A percentile compares a stretch with the other conserved stretches of the same genome.
Conservation (phyloP, 2,113 vertebrate species). For the Plecturocebus donacophilus region DNA sequence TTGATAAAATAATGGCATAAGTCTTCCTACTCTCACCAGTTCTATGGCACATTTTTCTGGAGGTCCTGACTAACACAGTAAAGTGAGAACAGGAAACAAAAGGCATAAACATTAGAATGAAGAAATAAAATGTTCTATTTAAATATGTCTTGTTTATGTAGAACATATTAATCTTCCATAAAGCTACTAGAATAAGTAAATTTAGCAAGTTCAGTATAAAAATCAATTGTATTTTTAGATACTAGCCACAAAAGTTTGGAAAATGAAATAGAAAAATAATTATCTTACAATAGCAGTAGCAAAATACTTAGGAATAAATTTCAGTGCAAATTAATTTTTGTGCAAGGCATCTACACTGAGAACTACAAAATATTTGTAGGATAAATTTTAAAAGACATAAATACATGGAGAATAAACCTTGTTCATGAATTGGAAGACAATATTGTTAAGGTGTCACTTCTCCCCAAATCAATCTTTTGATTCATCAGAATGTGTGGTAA, state of each 20-base stretch:
- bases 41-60: not conserved
- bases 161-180: not conserved
- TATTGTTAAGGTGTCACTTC: not conserved
- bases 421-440: not conserved
- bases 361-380: not conserved
- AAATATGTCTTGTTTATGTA: not conserved
- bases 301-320: not conserved
- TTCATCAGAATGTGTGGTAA: not conserved
- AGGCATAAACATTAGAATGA: not conserved
- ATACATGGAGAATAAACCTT: not conserved
- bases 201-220: not conserved
- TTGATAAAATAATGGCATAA: not conserved
- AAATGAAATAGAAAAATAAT: not conserved
- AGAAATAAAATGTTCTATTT: not conserved
- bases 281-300: not conserved
- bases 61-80: not conserved
- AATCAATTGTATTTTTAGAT: not conserved
- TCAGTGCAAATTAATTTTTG: not conserved
- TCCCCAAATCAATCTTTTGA: not conserved
- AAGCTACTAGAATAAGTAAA: not conserved
- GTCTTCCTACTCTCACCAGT: not conserved
- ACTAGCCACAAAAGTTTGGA: not conserved
- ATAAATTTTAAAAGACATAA: not conserved
- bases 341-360: not conserved
- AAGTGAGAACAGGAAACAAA: not conserved